Evolutionary conservation across 1,140 invertebrate species (phyloP).

Genomic region (Eupeodes corollae): DNA sequence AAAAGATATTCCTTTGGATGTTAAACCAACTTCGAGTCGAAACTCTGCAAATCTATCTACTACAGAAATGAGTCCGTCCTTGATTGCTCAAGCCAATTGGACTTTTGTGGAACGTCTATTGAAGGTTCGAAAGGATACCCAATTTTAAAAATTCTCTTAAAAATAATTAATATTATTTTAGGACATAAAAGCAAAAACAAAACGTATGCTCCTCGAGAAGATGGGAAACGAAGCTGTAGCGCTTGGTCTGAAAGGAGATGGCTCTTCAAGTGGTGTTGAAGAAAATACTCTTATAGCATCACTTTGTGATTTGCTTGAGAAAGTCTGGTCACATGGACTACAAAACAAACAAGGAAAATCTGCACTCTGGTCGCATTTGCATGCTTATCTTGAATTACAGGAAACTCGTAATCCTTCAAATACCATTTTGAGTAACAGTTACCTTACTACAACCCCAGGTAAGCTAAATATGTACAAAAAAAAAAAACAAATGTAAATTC

Average conservation of each 20-base stretch:
- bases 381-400: slow-evolving; percentile 79
- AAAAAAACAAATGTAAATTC: neutral
- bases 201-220: slow-evolving; percentile 95
- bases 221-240: slow-evolving; percentile 79
- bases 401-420: slow-evolving; percentile 62
- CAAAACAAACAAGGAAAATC: slow-evolving; percentile 94
- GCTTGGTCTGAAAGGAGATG: slow-evolving; percentile 57
- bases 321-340: slow-evolving; percentile 95
- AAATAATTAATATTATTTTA: slow-evolving; percentile 26
- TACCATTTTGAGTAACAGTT: slow-evolving; percentile 10
- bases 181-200: slow-evolving; percentile 88
- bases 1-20: slow-evolving; percentile 45
- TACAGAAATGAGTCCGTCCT: slow-evolving; percentile 39
- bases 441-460: slow-evolving; percentile 54
- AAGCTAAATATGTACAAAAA: slow-evolving; percentile 24
- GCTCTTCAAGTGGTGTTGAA: slow-evolving; percentile 58
- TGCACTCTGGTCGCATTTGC: slow-evolving; percentile 86
- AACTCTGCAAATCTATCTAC: slow-evolving; percentile 32
- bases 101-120: slow-evolving; percentile 95
- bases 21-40: slow-evolving; percentile 25
- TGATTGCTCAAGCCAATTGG: slow-evolving; percentile 96
- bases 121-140: slow-evolving; percentile 54
- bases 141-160: neutral
- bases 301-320: slow-evolving; percentile 92
- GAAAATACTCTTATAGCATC: slow-evolving; percentile 96